Base-by-base conservation (phyloP, 2,797 vertebrate genomes). In the Linurgus olivaceus region DNA sequence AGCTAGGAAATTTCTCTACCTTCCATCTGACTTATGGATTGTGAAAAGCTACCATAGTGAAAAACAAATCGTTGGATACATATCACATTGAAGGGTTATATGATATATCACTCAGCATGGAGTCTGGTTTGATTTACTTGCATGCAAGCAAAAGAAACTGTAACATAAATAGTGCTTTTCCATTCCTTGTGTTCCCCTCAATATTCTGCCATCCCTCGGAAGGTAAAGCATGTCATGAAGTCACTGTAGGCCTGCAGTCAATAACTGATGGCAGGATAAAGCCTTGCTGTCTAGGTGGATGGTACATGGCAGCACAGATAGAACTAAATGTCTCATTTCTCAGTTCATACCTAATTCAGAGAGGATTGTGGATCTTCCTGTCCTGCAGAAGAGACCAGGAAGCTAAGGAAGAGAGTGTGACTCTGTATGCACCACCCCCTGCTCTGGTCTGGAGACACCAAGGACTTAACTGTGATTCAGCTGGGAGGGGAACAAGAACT, bases 121-220 rank as follows among this genome's bases (percentile, higher is more conserved):
- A 92, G 54, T 47, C 89, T 82, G 62, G 86, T 88, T 96, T 96
- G 96, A 96, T 96, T 96, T 97, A 96, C 93, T 92, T 93, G 68
- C 74, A 92, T 13, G 7, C 77, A 95, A 90, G 84, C 45, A 92
- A 95, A 94, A 87, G 86, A 86, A 95, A 91, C 86, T 55, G 88
- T 86, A 94, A 95, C 37, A 10, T 93, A 96, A 96, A 94, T 50
- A 88, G 77, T 67, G 45, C 48, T 96, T 92, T 94, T 84, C 95
- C 54, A 14, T 91, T 88, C 76, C 83, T 38, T 62, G 52, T 67
- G 68, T 61, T 92, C 37, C 63, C 73, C 25, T 45, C 63, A 86
- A 93, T 68, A 91, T 76, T 77, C 88, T 88, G 67, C 86, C 76
- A 78, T 78, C 51, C 78, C 83, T 82, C 0, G 37, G 75, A 89